A percentile compares a stretch with the other conserved stretches of the same genome.
These are phyloP conservation scores for Nyctalus aviator DNA, from an alignment of 2,797 vertebrate species.

Conservation along the genomic window DNA sequence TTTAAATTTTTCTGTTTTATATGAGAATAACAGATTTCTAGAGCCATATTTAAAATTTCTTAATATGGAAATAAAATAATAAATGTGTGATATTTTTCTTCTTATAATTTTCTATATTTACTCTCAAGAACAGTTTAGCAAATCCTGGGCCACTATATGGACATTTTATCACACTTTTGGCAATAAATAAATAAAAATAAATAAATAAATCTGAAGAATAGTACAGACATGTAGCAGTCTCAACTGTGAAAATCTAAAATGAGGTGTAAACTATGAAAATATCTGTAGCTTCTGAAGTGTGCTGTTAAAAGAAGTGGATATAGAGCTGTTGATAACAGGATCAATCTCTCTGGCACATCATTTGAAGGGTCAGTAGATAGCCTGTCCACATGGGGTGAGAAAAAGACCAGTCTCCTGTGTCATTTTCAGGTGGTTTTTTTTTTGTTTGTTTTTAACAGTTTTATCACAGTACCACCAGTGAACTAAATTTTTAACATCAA, in stretches of 20 bases:
- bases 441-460: neutral
- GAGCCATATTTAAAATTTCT: conserved; percentile 7
- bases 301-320: neutral
- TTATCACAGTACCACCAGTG: neutral
- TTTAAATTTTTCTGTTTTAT: neutral
- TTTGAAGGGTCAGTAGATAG: neutral
- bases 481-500: conserved; percentile 32
- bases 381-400: neutral
- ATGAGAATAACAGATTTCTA: neutral
- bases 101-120: neutral
- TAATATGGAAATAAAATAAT: conserved; percentile 23
- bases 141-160: neutral
- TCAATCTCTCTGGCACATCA: neutral
- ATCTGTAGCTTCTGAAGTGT: neutral
- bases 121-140: neutral
- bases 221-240: neutral
- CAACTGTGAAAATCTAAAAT: conserved; percentile 34
- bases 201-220: neutral
- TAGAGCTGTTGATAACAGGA: neutral
- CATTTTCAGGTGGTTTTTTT: too few species aligned
- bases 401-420: neutral
- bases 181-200: too few species aligned
- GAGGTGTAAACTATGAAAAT: conserved; percentile 42
- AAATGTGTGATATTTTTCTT: neutral
- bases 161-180: neutral